Evolutionary conservation across 2,888 invertebrate genomes (phyloP).

Genomic region (Andrena trimmerana): DNA sequence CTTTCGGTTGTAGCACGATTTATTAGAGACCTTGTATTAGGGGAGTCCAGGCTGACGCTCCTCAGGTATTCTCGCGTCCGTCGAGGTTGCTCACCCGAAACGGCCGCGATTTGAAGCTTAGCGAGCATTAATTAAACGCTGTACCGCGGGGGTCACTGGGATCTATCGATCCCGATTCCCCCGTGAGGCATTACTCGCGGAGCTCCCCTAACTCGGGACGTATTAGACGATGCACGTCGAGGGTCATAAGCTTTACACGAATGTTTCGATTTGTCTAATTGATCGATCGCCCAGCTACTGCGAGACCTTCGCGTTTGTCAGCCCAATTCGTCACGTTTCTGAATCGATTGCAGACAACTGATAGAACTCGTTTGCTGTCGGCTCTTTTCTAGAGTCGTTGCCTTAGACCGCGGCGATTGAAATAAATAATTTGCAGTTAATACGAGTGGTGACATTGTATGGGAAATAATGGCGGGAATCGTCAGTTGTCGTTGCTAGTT

Average conservation of each 20-base stretch:
- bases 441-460: too few species aligned
- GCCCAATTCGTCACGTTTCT: not conserved
- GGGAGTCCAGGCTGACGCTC: not conserved
- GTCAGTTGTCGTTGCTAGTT: too few species aligned
- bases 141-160: conserved; percentile 32
- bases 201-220: conserved; percentile 39
- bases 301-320: not conserved
- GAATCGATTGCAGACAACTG: too few species aligned
- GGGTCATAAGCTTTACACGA: conserved; percentile 47
- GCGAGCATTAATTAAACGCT: conserved; percentile 43
- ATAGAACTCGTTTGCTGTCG: too few species aligned
- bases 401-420: not conserved
- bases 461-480: too few species aligned
- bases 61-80: conserved; percentile 8
- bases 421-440: not conserved
- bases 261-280: conserved; percentile 57
- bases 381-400: too few species aligned
- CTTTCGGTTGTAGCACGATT: too few species aligned
- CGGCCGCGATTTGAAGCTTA: conserved; percentile 17
- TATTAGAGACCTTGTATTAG: not conserved
- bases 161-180: conserved; percentile 54
- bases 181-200: conserved; percentile 42
- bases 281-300: conserved; percentile 12
- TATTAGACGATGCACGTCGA: conserved; percentile 36
- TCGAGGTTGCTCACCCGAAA: conserved; percentile 18